Base-by-base conservation (phyloP, 1,140 invertebrate species). In the Eriocheir sinensis region DNA sequence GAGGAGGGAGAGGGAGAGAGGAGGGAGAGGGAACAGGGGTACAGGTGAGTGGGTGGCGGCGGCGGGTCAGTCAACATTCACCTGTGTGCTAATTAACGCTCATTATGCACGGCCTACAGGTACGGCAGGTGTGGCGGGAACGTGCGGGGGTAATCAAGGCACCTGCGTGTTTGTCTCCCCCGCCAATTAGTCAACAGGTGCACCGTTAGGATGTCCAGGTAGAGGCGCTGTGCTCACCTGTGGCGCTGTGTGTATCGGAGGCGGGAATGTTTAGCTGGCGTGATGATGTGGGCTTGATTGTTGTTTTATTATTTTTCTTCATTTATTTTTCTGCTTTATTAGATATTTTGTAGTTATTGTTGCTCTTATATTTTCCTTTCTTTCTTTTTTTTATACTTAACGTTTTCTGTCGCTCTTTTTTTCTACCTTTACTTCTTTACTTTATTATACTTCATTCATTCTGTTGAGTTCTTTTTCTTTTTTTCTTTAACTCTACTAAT, bases 171-270 rank as follows among this genome's bases (percentile, higher is more conserved):
- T n/a, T n/a, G n/a, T n/a, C n/a, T n/a, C n/a, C n/a, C n/a, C n/a
- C n/a, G n/a, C 60, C 60, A 72, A 72, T 72, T 72, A 72, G 60
- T 72, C 60, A 72, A 72, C 60, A 72, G 60, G 60, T 72, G n/a
- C 60, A 72, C 60, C 60, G 60, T 72, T 72, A 72, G n/a, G 60
- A 72, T n/a, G 21, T 27, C 60, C 2, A 21, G 27, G 27, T 1
- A 8, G 60, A 72, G 27, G n/a, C n/a, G n/a, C 6, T 72, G 4
- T 72, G 60, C 21, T 72, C 27, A 72, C 60, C 21, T 21, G 48
- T 53, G 48, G 48, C 21, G 48, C 12, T 53, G 48, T 9, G 12
- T 9, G 48, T 53, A n/a, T n/a, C n/a, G n/a, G n/a, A n/a, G n/a
- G n/a, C n/a, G n/a, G 44, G 9, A 21, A 21, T 60, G 53, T 53